phyloP scores from a whole-genome alignment of 2,888 invertebrate genomes.

The Protonemura montana region DNA sequence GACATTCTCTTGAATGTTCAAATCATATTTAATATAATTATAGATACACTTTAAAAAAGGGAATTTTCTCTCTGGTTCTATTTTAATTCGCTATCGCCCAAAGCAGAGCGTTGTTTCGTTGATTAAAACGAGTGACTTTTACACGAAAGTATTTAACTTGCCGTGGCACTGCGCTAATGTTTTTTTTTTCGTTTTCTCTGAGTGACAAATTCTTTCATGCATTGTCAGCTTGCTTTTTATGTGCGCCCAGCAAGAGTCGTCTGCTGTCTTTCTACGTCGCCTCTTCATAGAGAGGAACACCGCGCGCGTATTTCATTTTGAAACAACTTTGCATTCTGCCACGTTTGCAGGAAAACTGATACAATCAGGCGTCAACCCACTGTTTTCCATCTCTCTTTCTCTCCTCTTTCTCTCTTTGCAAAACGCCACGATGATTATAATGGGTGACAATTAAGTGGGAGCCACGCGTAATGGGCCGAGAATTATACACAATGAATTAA shows the following conservation, averaged over 20 bases:
- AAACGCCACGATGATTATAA: neutral
- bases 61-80: neutral
- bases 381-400: too few relatives aligned
- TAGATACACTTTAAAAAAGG: neutral
- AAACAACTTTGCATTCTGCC: neutral
- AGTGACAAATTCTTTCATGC: conserved; percentile 12
- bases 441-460: neutral
- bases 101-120: neutral
- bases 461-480: neutral
- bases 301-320: neutral
- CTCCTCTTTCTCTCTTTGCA: neutral
- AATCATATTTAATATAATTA: neutral
- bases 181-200: too few relatives aligned
- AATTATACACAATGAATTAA: too few relatives aligned
- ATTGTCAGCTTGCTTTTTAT: neutral
- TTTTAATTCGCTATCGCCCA: neutral
- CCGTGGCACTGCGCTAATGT: neutral
- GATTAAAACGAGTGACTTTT: neutral
- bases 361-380: neutral
- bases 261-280: neutral
- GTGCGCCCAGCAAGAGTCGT: neutral
- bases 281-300: conserved; percentile 1
- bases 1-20: too few relatives aligned
- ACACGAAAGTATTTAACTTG: neutral
- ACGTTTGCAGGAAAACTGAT: neutral